Evolutionary conservation across 2,113 vertebrate species (phyloP).

Genomic region (Progne subis): DNA sequence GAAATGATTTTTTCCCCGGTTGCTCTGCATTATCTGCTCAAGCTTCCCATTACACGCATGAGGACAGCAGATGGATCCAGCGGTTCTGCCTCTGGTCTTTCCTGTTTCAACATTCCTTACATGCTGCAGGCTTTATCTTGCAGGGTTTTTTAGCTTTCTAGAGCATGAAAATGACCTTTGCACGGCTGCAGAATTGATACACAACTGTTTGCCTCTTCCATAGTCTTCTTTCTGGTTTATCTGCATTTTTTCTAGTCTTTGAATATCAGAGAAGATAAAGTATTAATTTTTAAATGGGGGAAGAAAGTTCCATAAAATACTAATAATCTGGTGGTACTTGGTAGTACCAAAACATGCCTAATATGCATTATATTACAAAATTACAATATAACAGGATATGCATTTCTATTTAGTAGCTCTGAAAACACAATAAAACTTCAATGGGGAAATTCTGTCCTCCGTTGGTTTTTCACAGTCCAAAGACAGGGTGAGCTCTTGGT

Average conservation of each 20-base stretch:
- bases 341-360: neutral
- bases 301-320: neutral
- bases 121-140: neutral
- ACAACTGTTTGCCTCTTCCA: neutral
- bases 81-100: neutral
- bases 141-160: neutral
- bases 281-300: neutral
- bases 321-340: neutral
- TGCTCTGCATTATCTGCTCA: neutral
- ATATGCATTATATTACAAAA: neutral
- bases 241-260: neutral
- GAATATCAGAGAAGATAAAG: neutral
- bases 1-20: neutral
- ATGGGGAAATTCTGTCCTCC: neutral
- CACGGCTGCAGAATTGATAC: neutral
- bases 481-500: neutral
- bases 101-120: neutral
- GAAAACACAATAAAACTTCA: neutral
- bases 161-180: conserved; percentile 6
- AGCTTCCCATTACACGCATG: neutral
- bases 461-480: neutral
- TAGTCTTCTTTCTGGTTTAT: neutral
- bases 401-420: neutral
- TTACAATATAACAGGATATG: neutral
- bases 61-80: neutral